Percentiles rank a stretch among this genome's conserved stretches.
Conservation (phyloP, 2,888 invertebrate species). For the Ditula angustiorana region DNA sequence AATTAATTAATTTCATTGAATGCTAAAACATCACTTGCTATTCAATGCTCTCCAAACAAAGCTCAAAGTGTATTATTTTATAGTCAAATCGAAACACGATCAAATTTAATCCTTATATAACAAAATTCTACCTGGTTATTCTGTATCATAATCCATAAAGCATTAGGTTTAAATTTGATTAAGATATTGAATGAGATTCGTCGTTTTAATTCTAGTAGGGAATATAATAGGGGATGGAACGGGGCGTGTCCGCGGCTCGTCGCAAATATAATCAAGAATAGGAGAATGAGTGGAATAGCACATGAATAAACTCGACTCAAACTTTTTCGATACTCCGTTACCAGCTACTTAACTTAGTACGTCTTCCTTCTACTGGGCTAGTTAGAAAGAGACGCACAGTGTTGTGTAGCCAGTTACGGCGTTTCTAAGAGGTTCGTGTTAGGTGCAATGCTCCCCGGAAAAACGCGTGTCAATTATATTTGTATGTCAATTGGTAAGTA, state of each 20-base stretch:
- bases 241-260: conserved; percentile 80
- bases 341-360: no score
- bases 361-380: no score
- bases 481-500: no score
- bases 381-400: no score
- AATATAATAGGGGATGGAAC: conserved; percentile 82
- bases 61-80: conserved; percentile 85
- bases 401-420: no score
- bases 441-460: no score
- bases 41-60: conserved; percentile 79
- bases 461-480: no score
- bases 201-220: conserved; percentile 52
- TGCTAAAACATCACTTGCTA: conserved; percentile 80
- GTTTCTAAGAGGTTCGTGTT: no score
- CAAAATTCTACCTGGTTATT: conserved; percentile 38
- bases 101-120: conserved; percentile 64
- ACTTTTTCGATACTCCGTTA: no score
- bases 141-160: conserved; percentile 27
- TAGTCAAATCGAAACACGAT: conserved; percentile 76
- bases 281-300: conserved; percentile 29
- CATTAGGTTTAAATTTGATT: conserved; percentile 50
- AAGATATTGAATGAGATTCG: conserved; percentile 50
- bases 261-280: conserved; percentile 83
- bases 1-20: conserved; percentile 81
- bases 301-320: neutral